Base-by-base conservation (phyloP, 2,113 vertebrate genomes). In the Scolopax mira region DNA sequence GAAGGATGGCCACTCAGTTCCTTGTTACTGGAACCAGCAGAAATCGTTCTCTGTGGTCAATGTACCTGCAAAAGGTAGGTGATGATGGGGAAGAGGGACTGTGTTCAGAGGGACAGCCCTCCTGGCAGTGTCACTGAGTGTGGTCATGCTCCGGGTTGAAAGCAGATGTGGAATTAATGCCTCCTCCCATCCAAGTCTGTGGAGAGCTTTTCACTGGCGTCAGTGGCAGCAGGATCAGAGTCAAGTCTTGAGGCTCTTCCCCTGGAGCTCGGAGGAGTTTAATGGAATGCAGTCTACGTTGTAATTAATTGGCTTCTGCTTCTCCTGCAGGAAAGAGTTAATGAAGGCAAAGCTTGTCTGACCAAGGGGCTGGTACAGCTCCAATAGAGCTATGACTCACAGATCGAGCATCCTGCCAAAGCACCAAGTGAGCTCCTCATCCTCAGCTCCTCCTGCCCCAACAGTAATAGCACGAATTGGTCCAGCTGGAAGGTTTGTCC, bases 241-340 rank as follows among this genome's bases (percentile, higher is more conserved):
- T 18, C 33, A 75, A 95, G 46, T 91, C 91, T 93, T 51, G 62
- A 70, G 82, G 85, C 79, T 94, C 88, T 95, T 95, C 69, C 93
- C 93, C 92, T 90, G 81, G 42, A 89, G 87, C 95, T 85, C 14
- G 11, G 37, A 91, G 81, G 66, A 91, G 77, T 80, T 95, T 91
- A 93, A 93, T 95, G 79, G 92, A 85, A 90, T 71, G 78, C 88
- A 93, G 77, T 67, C 88, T 71, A 71, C 28, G 79, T 55, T 93
- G 83, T 96, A 93, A 96, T 96, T 96, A 96, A 93, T 94, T 91
- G 64, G 88, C 82, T 96, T 93, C 88, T 90, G 62, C 14, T 11
- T 93, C 93, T 97, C 90, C 93, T 96, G 62, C 90, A 96, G 92
- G 96, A 96, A 97, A 95, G 96, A 95, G 96, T 97, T 97, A 97